phyloP scores from a whole-genome alignment of 2,113 vertebrate species.

The Crotalus tigris region DNA sequence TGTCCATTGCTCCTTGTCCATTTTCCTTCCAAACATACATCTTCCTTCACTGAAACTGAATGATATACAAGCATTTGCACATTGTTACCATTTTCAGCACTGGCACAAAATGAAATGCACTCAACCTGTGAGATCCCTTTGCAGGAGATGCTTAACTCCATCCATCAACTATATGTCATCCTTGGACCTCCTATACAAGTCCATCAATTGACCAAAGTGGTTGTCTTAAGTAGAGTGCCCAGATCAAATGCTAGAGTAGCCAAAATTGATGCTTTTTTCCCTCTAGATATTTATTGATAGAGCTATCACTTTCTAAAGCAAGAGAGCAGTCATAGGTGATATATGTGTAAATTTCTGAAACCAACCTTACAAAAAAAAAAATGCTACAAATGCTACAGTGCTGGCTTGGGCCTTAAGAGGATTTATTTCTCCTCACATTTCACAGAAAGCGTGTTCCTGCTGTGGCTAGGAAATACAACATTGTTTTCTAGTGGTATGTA shows the following conservation, averaged over 20 bases:
- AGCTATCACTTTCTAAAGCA: neutral
- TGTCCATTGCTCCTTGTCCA: neutral
- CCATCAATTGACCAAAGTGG: constrained; percentile 5
- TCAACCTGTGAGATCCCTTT: neutral
- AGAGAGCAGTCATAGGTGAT: neutral
- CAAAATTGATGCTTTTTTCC: neutral
- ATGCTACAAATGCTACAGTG: neutral
- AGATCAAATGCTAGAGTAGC: neutral
- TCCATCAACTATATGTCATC: neutral
- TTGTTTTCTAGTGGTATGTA: neutral
- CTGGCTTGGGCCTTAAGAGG: neutral
- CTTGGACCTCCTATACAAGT: neutral
- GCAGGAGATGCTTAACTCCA: neutral
- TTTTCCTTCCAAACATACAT: neutral
- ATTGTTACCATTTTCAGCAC: neutral
- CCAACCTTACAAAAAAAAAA: neutral
- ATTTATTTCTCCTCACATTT: neutral
- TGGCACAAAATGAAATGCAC: constrained; percentile 10
- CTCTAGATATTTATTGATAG: neutral
- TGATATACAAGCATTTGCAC: accelerated
- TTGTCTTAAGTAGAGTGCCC: neutral
- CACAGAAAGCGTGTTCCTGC: neutral
- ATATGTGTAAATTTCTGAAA: neutral
- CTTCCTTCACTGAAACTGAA: neutral
- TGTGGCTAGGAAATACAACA: neutral